phyloP scores from a whole-genome alignment of 2,113 vertebrate species.

The Oncorhynchus mykiss region DNA sequence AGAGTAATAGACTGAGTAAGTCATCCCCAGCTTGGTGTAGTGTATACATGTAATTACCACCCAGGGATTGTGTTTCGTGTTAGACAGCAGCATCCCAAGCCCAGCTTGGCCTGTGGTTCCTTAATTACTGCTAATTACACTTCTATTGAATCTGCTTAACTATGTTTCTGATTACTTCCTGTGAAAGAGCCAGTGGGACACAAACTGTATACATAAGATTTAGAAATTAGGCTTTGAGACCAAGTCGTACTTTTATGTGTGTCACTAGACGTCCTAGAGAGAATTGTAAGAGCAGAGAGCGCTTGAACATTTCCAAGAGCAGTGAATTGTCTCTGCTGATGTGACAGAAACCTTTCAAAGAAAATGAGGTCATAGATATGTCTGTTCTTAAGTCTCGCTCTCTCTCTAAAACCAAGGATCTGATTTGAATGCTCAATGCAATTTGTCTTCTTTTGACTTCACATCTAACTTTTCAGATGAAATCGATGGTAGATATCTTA shows the following conservation, averaged over 20 bases:
- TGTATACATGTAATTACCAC: slow-evolving; percentile 14
- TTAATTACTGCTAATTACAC: slow-evolving; percentile 20
- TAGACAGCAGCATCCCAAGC: not conserved
- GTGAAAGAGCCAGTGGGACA: slow-evolving; percentile 1
- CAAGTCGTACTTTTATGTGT: slow-evolving; percentile 1
- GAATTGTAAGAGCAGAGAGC: not conserved
- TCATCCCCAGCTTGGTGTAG: not conserved
- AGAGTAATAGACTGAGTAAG: not conserved
- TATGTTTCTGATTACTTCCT: slow-evolving; percentile 5
- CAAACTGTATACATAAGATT: slow-evolving; percentile 9
- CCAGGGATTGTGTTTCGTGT: not conserved
- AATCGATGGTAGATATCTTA: too few species aligned
- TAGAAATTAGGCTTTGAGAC: slow-evolving; percentile 35
- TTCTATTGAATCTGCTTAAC: not conserved
- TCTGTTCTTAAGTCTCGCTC: not conserved
- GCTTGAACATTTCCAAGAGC: too few species aligned
- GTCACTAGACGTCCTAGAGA: not conserved
- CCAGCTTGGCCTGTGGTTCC: not conserved
- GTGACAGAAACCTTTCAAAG: not conserved
- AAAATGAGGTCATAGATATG: not conserved
- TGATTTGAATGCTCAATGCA: too few species aligned
- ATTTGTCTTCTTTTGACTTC: too few species aligned
- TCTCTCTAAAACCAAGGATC: too few species aligned
- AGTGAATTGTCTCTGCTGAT: not conserved
- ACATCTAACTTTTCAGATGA: too few species aligned